Conservation (phyloP, 2,113 vertebrate species). For the Brachirus orientalis region DNA sequence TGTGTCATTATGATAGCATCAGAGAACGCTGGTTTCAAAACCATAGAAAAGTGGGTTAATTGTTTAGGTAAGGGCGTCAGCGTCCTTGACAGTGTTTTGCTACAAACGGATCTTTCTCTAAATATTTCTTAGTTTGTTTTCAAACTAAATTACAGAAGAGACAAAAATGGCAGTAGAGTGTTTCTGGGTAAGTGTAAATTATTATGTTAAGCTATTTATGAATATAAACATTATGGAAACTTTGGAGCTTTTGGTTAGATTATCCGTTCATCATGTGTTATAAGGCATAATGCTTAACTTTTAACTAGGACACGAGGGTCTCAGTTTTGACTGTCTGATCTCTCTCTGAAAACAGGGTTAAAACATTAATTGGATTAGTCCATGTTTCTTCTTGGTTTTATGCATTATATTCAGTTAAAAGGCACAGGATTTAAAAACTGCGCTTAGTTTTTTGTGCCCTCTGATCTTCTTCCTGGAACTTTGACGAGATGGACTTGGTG, state of each 20-base stretch:
- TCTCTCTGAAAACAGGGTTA: conserved; percentile 9
- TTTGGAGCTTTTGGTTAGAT: neutral
- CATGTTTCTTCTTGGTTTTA: neutral
- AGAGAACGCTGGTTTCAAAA: neutral
- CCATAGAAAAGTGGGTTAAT: neutral
- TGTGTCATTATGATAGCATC: neutral
- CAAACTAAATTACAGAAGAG: neutral
- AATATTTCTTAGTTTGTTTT: neutral
- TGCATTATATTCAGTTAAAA: no score
- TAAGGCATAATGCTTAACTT: neutral
- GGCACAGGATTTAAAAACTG: neutral
- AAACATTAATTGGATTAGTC: neutral
- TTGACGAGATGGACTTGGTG: neutral
- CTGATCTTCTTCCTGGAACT: neutral
- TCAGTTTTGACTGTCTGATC: neutral
- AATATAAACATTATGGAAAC: neutral
- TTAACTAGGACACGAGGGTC: neutral
- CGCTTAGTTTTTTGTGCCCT: neutral
- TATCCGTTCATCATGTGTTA: no score
- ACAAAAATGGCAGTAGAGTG: no score
- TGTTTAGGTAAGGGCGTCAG: neutral
- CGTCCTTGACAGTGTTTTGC: conserved; percentile 26
- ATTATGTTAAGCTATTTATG: neutral
- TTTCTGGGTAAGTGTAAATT: no score
- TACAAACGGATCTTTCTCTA: neutral